Evolutionary conservation across 2,888 invertebrate genomes (phyloP).

Genomic region (Pseudoips prasinana): DNA sequence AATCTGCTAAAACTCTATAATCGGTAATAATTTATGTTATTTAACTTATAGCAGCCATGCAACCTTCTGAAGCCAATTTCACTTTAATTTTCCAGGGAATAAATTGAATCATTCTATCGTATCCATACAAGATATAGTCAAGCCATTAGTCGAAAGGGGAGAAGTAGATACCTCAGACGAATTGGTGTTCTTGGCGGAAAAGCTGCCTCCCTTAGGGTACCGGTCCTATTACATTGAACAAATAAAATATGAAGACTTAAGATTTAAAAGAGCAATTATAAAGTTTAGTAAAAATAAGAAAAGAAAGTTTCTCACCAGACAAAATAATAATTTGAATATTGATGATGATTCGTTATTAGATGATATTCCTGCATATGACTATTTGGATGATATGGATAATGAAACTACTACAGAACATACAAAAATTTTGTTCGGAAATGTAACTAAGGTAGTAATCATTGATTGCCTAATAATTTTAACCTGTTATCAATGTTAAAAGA

Average conservation of each 20-base stretch:
- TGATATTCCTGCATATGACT: slow-evolving; percentile 26
- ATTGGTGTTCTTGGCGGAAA: slow-evolving; percentile 84
- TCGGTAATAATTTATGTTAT: too few species aligned
- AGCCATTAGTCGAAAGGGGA: slow-evolving; percentile 75
- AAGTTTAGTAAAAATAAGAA: slow-evolving; percentile 40
- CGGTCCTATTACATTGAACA: slow-evolving; percentile 80
- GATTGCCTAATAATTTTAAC: too few species aligned
- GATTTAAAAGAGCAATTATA: slow-evolving; percentile 33
- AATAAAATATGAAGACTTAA: background rate
- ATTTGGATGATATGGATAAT: slow-evolving; percentile 26
- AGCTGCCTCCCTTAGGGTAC: slow-evolving; percentile 86
- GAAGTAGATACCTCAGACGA: slow-evolving; percentile 66
- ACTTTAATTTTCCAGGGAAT: slow-evolving; percentile 57
- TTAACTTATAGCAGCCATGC: too few species aligned
- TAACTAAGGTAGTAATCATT: background rate
- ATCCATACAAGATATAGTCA: slow-evolving; percentile 81
- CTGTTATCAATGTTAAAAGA: too few species aligned
- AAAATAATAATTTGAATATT: slow-evolving; percentile 27
- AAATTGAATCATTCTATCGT: slow-evolving; percentile 83
- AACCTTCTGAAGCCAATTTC: too few species aligned
- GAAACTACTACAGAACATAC: background rate
- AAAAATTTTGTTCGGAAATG: slow-evolving; percentile 4
- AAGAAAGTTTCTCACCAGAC: slow-evolving; percentile 42
- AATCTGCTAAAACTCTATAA: too few species aligned
- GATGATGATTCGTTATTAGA: slow-evolving; percentile 31